These are phyloP conservation scores for Phengaris alcon DNA, from an alignment of 2,888 invertebrate genomes.

Conservation along the genomic window DNA sequence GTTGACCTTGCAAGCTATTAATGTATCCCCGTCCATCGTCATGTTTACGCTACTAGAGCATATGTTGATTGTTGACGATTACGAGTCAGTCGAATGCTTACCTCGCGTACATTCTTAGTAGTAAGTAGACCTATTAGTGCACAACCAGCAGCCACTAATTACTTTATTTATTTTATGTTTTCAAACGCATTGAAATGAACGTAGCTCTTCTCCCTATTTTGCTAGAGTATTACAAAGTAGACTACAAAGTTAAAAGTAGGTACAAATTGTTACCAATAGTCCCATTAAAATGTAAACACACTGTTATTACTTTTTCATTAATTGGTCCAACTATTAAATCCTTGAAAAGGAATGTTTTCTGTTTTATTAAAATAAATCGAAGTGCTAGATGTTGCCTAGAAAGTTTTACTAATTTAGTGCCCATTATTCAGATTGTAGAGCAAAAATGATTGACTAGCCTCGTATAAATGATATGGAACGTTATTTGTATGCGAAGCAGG, in stretches of 20 bases:
- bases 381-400: not conserved
- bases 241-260: no score
- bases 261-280: no score
- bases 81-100: constrained; percentile 2
- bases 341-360: not conserved
- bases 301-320: not conserved
- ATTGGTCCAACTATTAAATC: not conserved
- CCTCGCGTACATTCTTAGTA: not conserved
- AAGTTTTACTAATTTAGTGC: not conserved
- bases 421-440: constrained; percentile 5
- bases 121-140: constrained; percentile 3
- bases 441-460: constrained; percentile 29
- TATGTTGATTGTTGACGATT: constrained; percentile 22
- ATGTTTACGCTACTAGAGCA: constrained; percentile 20
- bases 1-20: constrained; percentile 21
- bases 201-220: no score
- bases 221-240: no score
- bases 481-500: constrained; percentile 30
- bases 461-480: constrained; percentile 31
- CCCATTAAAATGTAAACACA: not conserved
- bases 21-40: constrained; percentile 15
- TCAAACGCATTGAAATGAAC: not conserved
- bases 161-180: constrained; percentile 1
- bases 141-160: not conserved
- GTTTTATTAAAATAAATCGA: not conserved